Conservation (phyloP, 1,140 invertebrate genomes). For the Trichonephila clavata region DNA sequence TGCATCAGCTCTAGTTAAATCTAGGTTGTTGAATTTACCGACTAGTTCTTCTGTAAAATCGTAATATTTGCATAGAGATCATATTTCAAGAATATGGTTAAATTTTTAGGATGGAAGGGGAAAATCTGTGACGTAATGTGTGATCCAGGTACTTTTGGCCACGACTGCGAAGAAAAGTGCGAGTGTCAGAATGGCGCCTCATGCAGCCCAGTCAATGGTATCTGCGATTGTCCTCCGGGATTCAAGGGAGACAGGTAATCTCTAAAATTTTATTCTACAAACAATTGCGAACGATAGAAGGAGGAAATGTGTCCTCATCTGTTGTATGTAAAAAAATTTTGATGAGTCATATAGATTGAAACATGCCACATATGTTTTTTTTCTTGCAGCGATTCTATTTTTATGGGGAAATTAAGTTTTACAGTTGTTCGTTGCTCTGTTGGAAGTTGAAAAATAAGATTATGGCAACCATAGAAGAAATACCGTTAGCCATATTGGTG, state of each 20-base stretch:
- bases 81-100: not conserved
- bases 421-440: no score
- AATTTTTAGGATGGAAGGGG: slow-evolving; percentile 86
- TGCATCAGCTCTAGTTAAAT: not conserved
- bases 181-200: slow-evolving; percentile 93
- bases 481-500: no score
- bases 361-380: no score
- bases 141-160: slow-evolving; percentile 90
- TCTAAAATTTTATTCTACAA: not conserved
- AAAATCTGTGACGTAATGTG: slow-evolving; percentile 89
- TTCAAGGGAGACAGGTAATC: slow-evolving; percentile 82
- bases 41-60: not conserved
- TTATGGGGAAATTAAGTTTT: no score
- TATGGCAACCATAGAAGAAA: no score
- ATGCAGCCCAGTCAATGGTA: slow-evolving; percentile 91
- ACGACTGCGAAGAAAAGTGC: slow-evolving; percentile 88
- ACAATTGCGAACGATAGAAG: no score
- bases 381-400: no score
- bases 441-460: no score
- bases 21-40: not conserved
- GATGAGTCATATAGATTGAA: no score
- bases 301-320: no score
- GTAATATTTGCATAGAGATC: not conserved
- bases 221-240: slow-evolving; percentile 75
- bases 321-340: no score